Evolutionary conservation across 2,113 vertebrate species (phyloP).

Genomic region (Tetrao urogallus): DNA sequence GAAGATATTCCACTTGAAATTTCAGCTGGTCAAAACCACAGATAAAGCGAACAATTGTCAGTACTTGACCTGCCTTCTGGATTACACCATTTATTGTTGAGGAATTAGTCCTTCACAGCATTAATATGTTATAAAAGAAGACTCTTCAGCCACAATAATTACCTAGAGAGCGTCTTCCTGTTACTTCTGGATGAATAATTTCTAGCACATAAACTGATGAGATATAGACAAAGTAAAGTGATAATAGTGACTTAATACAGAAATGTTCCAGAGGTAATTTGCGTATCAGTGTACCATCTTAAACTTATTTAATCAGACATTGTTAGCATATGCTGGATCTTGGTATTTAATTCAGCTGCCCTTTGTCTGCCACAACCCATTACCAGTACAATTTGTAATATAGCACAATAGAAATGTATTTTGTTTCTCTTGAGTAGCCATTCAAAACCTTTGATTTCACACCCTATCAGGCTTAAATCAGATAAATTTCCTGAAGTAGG

Average conservation of each 20-base stretch:
- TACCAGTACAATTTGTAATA: constrained; percentile 61
- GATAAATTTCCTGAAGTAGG: constrained; percentile 68
- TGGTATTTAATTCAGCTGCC: constrained; percentile 28
- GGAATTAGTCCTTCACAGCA: neutral
- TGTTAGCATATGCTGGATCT: neutral
- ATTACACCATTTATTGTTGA: neutral
- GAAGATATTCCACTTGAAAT: neutral
- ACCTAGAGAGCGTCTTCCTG: neutral
- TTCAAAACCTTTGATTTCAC: constrained; percentile 74
- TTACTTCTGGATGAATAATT: neutral
- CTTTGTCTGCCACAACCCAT: constrained; percentile 64
- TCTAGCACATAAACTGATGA: constrained; percentile 1
- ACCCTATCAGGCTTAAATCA: constrained; percentile 68
- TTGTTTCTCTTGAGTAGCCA: constrained; percentile 60
- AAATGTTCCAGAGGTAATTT: constrained; percentile 16
- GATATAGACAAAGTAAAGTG: constrained; percentile 11
- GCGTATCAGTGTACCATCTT: neutral
- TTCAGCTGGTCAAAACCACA: neutral
- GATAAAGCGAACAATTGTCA: neutral
- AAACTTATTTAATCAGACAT: neutral
- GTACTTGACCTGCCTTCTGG: neutral
- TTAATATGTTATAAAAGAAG: neutral
- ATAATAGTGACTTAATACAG: neutral
- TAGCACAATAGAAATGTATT: constrained; percentile 54
- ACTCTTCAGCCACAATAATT: neutral